Conservation (phyloP, 2,888 invertebrate genomes). For the Harpagoxenus sublaevis region DNA sequence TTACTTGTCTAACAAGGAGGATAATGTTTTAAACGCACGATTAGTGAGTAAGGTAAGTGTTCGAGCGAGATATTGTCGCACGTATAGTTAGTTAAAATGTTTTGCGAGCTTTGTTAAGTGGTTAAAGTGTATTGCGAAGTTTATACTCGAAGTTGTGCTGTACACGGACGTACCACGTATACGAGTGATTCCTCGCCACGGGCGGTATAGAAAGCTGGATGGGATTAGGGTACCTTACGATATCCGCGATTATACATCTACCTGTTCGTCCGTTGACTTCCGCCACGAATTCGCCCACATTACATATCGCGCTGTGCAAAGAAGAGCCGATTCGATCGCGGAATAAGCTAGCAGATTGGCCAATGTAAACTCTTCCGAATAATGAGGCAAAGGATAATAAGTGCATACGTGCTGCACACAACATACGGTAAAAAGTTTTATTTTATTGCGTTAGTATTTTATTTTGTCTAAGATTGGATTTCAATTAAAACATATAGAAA, state of each 20-base stretch:
- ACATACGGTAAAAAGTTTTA: not conserved
- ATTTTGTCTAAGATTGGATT: not conserved
- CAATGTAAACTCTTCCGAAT: slow-evolving; percentile 2
- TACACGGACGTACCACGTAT: slow-evolving; percentile 3
- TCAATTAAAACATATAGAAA: not conserved
- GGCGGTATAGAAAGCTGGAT: slow-evolving; percentile 76
- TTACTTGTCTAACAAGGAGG: not conserved
- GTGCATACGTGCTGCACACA: not conserved
- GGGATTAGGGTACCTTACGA: slow-evolving; percentile 75
- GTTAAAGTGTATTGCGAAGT: slow-evolving; percentile 2
- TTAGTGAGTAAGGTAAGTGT: not conserved
- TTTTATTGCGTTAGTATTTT: not conserved
- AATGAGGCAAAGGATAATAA: not conserved
- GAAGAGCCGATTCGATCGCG: slow-evolving; percentile 16
- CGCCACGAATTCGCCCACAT: slow-evolving; percentile 65
- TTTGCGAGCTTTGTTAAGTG: not conserved
- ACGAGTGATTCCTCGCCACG: slow-evolving; percentile 64
- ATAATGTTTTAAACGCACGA: not conserved
- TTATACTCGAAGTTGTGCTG: slow-evolving; percentile 37
- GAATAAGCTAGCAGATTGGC: not conserved
- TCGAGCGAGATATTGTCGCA: not conserved
- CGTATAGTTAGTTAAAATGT: not conserved
- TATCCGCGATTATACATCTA: slow-evolving; percentile 70
- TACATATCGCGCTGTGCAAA: not conserved
- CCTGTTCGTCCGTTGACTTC: slow-evolving; percentile 66